A percentile compares a stretch with the other conserved stretches of the same genome.
These are phyloP conservation scores for Eristalis arbustorum DNA, from an alignment of 2,888 invertebrate species.

Conservation along the genomic window DNA sequence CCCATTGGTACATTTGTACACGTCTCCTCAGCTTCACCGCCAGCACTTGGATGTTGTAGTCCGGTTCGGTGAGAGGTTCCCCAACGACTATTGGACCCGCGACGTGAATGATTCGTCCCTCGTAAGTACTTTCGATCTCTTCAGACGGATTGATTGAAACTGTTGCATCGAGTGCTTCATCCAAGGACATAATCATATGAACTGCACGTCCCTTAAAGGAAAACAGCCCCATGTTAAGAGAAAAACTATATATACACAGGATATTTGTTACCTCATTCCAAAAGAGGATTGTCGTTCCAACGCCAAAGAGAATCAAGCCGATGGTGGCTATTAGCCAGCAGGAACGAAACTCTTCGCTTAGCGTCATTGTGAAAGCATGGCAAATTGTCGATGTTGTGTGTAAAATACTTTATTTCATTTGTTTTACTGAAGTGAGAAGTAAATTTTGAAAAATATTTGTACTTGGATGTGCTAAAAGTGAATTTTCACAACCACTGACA, in stretches of 20 bases:
- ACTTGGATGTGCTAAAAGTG: background rate
- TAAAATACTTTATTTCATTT: constrained; percentile 4
- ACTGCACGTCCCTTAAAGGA: constrained; percentile 87
- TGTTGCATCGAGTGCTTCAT: constrained; percentile 85
- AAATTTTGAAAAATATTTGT: background rate
- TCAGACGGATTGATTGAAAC: constrained; percentile 85
- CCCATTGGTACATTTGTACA: constrained; percentile 97
- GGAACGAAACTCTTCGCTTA: constrained; percentile 76
- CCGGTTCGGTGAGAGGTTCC: constrained; percentile 92
- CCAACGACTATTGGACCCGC: constrained; percentile 87
- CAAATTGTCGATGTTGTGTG: background rate
- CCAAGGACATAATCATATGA: constrained; percentile 88
- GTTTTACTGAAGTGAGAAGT: background rate
- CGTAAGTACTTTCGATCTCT: constrained; percentile 85
- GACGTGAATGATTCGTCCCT: constrained; percentile 89
- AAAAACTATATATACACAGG: background rate
- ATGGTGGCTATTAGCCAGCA: constrained; percentile 87
- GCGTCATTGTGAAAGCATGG: constrained; percentile 67
- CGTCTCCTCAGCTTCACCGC: constrained; percentile 91
- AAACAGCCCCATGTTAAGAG: background rate
- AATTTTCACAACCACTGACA: background rate
- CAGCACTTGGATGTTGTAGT: constrained; percentile 91
- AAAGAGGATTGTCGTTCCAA: constrained; percentile 86
- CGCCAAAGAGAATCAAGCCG: constrained; percentile 84
- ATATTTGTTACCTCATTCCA: constrained; percentile 89